Conservation (phyloP, 2,797 vertebrate species). For the Pampus argenteus region DNA sequence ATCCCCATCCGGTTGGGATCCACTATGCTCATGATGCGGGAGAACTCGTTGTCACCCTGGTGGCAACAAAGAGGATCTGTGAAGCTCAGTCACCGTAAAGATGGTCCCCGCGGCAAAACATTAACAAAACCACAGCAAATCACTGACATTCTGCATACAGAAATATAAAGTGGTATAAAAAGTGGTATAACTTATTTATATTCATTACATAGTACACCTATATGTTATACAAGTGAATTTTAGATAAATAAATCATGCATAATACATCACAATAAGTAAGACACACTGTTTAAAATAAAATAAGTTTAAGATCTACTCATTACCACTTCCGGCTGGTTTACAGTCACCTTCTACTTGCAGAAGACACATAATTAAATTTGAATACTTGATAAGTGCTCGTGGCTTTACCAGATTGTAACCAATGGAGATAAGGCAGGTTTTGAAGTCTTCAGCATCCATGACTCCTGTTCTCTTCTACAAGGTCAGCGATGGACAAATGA, state of each 20-base stretch:
- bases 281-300: not conserved
- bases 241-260: not conserved
- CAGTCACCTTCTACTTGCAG: not conserved
- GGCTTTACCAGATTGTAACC: conserved; percentile 99
- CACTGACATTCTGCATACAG: not conserved
- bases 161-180: not conserved
- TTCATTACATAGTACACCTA: not conserved
- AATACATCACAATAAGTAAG: not conserved
- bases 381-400: conserved; percentile 59
- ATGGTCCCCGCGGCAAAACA: conserved; percentile 25
- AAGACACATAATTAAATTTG: conserved; percentile 51
- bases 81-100: conserved; percentile 21
- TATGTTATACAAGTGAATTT: not conserved
- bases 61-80: conserved; percentile 41
- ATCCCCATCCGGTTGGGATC: conserved; percentile 96
- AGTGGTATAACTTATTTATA: not conserved
- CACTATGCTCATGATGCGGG: conserved; percentile 98
- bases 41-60: conserved; percentile 97
- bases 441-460: conserved; percentile 99
- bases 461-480: conserved; percentile 99
- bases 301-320: not conserved
- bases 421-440: conserved; percentile 99
- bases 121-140: conserved; percentile 2
- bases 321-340: conserved; percentile 33
- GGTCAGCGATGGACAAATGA: conserved; percentile 76